Base-by-base conservation (phyloP, 2,113 vertebrate species). In the Reinhardtius hippoglossoides region DNA sequence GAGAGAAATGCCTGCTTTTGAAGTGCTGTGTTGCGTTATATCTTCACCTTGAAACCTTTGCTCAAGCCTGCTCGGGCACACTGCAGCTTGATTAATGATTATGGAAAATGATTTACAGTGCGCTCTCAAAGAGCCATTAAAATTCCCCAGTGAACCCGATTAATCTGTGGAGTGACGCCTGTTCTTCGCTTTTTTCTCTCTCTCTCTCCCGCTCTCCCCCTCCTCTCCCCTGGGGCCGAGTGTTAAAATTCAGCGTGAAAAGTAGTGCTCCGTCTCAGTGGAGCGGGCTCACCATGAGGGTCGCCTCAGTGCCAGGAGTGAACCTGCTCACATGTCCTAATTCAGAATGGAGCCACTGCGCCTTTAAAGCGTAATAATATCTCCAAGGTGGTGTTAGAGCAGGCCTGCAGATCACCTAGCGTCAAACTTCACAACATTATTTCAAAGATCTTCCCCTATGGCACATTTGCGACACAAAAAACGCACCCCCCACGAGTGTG, bases 281-380 rank as follows among this genome's bases (percentile, higher is more conserved):
- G 31, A 67, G 48, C 18, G 14, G 52, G 24, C 20, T 3, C 54
- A 54, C 46, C 46, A 12, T 16, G 21, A 31, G 74, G 27, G 24
- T 6, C 5, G 37, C 4, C 27, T 37, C 24, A 0, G 69, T 65
- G 71, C 64, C 71, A 67, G 46, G 14, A 78, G 58, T 81, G 87
- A 90, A 90, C 89, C 82, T 92, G 88, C 83, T 84, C 77, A 54
- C 84, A 87, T 81, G 85, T 78, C 82, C 85, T 85, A 87, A 86
- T 79, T 82, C 78, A 90, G 81, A 92, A 88, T 61, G 83, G 72
- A 84, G 81, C 84, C 83, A 27, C 94, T 94, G 92, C 69, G 88
- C 91, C 93, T 95, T 94, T 94, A 94, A 94, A 91, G 88, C 84
- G 85, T 89, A 87, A 92, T 92, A 82, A 90, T 92, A 91, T 92